A percentile compares a stretch with the other conserved stretches of the same genome.
Conservation (phyloP, 1,140 invertebrate species). For the Drosophila ambigua region DNA sequence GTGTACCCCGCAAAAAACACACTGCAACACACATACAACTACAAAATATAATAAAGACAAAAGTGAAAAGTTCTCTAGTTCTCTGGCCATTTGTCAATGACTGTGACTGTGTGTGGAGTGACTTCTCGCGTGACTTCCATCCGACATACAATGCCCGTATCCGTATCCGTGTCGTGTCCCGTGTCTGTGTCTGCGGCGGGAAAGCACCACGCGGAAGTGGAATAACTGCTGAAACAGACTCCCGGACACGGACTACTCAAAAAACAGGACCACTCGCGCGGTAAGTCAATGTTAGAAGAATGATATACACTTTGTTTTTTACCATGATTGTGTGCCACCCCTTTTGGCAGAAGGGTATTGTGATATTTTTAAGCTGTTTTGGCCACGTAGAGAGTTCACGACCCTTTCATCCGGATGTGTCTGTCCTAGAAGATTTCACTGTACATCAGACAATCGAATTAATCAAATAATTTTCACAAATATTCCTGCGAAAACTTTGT, state of each 20-base stretch:
- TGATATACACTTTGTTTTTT: neutral
- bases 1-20: too few species aligned
- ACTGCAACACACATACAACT: neutral
- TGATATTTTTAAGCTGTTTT: neutral
- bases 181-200: conserved; percentile 7
- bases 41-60: conserved; percentile 18
- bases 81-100: conserved; percentile 74
- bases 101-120: conserved; percentile 7
- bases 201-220: conserved; percentile 31
- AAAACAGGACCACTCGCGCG: neutral
- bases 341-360: too few species aligned
- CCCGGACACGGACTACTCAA: conserved; percentile 31
- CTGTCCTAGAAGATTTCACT: too few species aligned
- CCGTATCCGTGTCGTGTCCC: conserved; percentile 2
- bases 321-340: too few species aligned
- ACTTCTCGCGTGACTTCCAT: conserved; percentile 67
- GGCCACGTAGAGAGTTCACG: too few species aligned
- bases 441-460: too few species aligned
- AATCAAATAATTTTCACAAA: conserved; percentile 15
- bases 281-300: conserved; percentile 24
- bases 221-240: conserved; percentile 38
- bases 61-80: conserved; percentile 30
- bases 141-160: conserved; percentile 8
- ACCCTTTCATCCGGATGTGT: too few species aligned
- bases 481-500: conserved; percentile 27